Percentiles rank a stretch among this genome's conserved stretches.
Evolutionary conservation across 2,113 vertebrate genomes (phyloP).

Genomic region (Mirounga angustirostris): DNA sequence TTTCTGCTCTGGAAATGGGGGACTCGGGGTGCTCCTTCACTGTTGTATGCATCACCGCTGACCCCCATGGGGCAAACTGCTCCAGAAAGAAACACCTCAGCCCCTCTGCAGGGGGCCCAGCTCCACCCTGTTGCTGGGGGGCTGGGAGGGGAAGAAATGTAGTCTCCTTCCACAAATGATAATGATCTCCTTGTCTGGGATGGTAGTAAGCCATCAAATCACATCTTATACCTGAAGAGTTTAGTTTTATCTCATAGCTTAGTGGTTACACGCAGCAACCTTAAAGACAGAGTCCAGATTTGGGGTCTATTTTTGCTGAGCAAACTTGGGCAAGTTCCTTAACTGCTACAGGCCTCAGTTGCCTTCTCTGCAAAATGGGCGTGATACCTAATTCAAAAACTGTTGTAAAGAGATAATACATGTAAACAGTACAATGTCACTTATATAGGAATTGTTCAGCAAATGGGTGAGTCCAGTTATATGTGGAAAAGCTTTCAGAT

Average conservation of each 20-base stretch:
- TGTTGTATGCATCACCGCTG: accelerated
- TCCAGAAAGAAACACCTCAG: background rate
- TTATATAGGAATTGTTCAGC: background rate
- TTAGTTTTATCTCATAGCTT: background rate
- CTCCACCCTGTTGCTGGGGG: background rate
- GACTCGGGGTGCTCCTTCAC: background rate
- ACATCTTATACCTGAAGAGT: background rate
- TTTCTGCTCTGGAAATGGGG: background rate
- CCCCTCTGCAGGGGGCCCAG: background rate
- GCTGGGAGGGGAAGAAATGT: background rate
- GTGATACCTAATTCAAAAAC: background rate
- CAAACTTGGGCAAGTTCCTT: background rate
- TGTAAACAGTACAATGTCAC: background rate
- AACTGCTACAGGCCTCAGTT: background rate
- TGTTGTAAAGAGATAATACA: background rate
- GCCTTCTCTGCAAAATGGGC: background rate
- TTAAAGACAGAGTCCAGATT: background rate
- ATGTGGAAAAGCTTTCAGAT: background rate
- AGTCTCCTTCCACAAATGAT: background rate
- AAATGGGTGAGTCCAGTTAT: background rate
- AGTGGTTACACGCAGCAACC: background rate
- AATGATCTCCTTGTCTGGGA: background rate
- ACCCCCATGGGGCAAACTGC: background rate
- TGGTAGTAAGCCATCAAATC: background rate
- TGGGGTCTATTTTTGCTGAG: background rate